Base-by-base conservation (phyloP, 2,113 vertebrate species). In the Zonotrichia leucophrys region DNA sequence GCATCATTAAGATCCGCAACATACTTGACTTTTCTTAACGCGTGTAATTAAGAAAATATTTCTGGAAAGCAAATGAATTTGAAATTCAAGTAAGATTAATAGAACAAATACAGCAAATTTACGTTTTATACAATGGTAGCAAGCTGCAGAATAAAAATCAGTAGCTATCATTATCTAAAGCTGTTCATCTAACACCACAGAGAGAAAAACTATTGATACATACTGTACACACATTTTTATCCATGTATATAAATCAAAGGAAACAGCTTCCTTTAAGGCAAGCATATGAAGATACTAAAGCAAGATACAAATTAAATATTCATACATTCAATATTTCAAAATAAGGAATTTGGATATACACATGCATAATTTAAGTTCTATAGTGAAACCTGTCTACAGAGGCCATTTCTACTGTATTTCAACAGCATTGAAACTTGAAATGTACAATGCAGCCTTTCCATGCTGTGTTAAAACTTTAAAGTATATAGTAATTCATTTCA, bases 281-380 rank as follows among this genome's bases (percentile, higher is more conserved):
- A 97, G 93, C 92, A 96, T 96, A 97, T 95, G 89, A 98, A 97
- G 95, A 97, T 92, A 97, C 85, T 97, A 97, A 97, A 96, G 94
- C 91, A 97, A 97, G 88, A 97, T 94, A 95, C 93, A 90, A 98
- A 98, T 97, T 97, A 98, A 98, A 97, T 96, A 97, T 98, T 98
- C 92, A 98, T 97, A 97, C 90, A 98, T 96, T 97, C 96, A 97
- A 96, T 97, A 98, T 97, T 98, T 98, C 97, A 98, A 98, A 97
- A 97, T 97, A 97, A 97, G 97, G 95, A 97, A 97, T 97, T 97
- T 97, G 90, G 95, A 95, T 97, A 96, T 91, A 96, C 92, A 95
- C 96, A 97, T 97, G 94, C 96, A 98, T 97, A 98, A 98, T 97
- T 97, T 97, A 98, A 97, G 90, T 97, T 98, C 95, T 96, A 95